Evolutionary conservation across 2,113 vertebrate genomes (phyloP).

Genomic region (Tichodroma muraria): DNA sequence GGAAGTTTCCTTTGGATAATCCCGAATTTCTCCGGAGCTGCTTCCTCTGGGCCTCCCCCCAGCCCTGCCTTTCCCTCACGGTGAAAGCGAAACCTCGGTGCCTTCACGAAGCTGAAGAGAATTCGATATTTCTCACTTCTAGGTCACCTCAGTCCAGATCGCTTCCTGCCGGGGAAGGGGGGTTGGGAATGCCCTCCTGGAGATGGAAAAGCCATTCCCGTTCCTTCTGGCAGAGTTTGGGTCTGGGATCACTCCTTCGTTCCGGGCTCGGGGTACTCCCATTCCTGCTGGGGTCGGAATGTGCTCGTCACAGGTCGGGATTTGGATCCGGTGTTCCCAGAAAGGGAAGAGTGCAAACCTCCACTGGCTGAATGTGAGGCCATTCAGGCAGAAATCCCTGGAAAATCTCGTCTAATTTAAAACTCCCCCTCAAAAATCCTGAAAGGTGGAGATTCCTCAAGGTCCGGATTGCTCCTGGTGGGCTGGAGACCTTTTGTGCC

Average conservation of each 20-base stretch:
- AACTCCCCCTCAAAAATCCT: background rate
- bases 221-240: background rate
- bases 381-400: background rate
- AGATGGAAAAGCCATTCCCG: background rate
- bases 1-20: background rate
- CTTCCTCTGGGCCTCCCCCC: background rate
- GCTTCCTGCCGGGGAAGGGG: background rate
- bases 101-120: background rate
- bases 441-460: background rate
- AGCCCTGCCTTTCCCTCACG: background rate
- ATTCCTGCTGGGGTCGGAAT: background rate
- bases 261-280: background rate
- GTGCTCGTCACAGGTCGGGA: accelerated
- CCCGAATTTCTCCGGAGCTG: background rate
- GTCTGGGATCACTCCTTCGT: background rate
- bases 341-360: no score
- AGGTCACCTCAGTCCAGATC: constrained; percentile 26
- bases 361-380: accelerated
- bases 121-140: constrained; percentile 40
- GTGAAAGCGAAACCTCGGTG: background rate
- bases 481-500: background rate
- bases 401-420: background rate
- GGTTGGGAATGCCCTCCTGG: background rate
- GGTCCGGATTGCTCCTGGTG: background rate
- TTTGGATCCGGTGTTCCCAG: background rate